phyloP scores from a whole-genome alignment of 1,140 invertebrate species.

The Bombus breviceps region DNA sequence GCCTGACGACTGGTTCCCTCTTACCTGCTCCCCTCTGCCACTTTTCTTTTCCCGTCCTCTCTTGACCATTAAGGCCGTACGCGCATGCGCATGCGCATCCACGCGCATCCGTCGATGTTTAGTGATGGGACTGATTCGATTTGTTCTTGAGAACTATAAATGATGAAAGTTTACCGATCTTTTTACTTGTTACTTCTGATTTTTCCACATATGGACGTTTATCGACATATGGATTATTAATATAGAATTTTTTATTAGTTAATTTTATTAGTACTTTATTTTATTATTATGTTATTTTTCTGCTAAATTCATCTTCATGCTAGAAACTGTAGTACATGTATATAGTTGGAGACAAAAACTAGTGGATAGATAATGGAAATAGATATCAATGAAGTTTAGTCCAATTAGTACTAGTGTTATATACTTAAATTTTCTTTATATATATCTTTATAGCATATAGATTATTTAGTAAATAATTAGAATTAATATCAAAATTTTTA shows the following conservation, averaged over 20 bases:
- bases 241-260: neutral
- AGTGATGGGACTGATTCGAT: constrained; percentile 18
- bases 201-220: neutral
- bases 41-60: constrained; percentile 28
- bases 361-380: too few species aligned
- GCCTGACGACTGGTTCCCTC: constrained; percentile 61
- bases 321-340: neutral
- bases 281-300: too few species aligned
- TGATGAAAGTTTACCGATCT: neutral
- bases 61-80: constrained; percentile 32
- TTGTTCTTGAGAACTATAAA: neutral
- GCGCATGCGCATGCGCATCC: constrained; percentile 51
- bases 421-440: too few species aligned
- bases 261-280: neutral
- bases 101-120: constrained; percentile 24
- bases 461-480: too few species aligned
- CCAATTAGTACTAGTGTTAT: too few species aligned
- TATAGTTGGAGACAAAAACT: too few species aligned
- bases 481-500: neutral
- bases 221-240: neutral
- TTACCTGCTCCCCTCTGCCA: constrained; percentile 23
- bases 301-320: neutral
- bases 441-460: too few species aligned
- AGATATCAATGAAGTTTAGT: too few species aligned
- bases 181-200: neutral